Evolutionary conservation across 2,888 invertebrate genomes (phyloP).

Genomic region (Himalopsyche tibetana): DNA sequence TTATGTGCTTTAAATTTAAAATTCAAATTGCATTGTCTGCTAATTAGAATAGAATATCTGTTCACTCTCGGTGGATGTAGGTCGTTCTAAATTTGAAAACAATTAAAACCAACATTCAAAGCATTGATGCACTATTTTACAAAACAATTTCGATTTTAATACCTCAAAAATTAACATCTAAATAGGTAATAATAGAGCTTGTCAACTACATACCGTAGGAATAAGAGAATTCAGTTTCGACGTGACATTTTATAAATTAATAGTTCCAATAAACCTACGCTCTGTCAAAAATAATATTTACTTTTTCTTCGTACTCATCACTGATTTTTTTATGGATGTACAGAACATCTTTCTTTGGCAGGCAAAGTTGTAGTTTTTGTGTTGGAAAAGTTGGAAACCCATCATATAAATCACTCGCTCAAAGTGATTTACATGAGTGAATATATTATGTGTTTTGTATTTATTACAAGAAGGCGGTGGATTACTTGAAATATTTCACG

Average conservation of each 20-base stretch:
- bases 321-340: not conserved
- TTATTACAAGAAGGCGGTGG: not conserved
- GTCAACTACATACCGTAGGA: too few species aligned
- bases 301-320: not conserved
- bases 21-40: too few species aligned
- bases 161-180: too few species aligned
- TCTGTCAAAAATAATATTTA: conserved; percentile 7
- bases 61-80: too few species aligned
- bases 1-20: too few species aligned
- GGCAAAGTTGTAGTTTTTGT: not conserved
- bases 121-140: too few species aligned
- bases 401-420: not conserved
- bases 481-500: conserved; percentile 1
- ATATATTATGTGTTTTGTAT: not conserved
- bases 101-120: too few species aligned
- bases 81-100: too few species aligned
- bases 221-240: not conserved
- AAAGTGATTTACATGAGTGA: not conserved
- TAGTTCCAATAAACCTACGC: not conserved
- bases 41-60: too few species aligned
- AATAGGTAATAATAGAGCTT: too few species aligned
- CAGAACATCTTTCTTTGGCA: conserved; percentile 21
- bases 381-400: not conserved
- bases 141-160: too few species aligned
- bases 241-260: not conserved